Evolutionary conservation across 2,797 vertebrate species (phyloP), one percentile per base, ranked within the genome.

Genomic region (Notoglanidium macrostoma): DNA sequence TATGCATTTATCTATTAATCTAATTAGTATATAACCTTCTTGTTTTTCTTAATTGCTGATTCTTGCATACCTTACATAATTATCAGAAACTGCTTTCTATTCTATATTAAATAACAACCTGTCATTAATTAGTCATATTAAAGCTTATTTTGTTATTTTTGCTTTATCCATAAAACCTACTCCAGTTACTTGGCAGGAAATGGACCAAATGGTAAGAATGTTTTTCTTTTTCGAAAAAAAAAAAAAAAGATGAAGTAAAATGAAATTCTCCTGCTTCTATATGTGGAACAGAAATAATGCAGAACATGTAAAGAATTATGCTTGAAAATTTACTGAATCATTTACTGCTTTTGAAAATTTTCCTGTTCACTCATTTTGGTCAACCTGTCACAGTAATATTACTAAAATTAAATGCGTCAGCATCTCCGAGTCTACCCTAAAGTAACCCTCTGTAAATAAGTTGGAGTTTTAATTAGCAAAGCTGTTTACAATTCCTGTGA

Each of bases 11-110:
- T 65, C 10, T 63, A 29, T 77, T 49, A 14, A 23, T 76, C 40
- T 17, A 29, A 77, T 77, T 32, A 49, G 12, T 17, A 57, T 59
- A 6, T 14, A 15, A 17, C 0, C 49, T 10, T 84, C 10, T 55
- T 51, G 51, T 76, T 32, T 26, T 44, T 44, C 10, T 49, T 49
- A 49, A 49, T 72, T 44, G 23, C 54, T 19, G 55, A 10, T 5
- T 63, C 15, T 61, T 51, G 32, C 10, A n/a, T 49, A 29, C 21
- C 32, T 15, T 76, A 29, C 44, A 32, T 51, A 76, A 44, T 74
- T 32, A 55, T 40, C 59, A 57, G 63, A 40, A 72, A 67, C n/a
- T 63, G n/a, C 3, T 85, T 74, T n/a, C 72, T 74, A 74, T 46
- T 49, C 44, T 74, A 12, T 49, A 49, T 49, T 14, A 74, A 26